A percentile compares a stretch with the other conserved stretches of the same genome.
phyloP scores from a whole-genome alignment of 2,113 vertebrate genomes.

The Cyphomyrus discorhynchus region DNA sequence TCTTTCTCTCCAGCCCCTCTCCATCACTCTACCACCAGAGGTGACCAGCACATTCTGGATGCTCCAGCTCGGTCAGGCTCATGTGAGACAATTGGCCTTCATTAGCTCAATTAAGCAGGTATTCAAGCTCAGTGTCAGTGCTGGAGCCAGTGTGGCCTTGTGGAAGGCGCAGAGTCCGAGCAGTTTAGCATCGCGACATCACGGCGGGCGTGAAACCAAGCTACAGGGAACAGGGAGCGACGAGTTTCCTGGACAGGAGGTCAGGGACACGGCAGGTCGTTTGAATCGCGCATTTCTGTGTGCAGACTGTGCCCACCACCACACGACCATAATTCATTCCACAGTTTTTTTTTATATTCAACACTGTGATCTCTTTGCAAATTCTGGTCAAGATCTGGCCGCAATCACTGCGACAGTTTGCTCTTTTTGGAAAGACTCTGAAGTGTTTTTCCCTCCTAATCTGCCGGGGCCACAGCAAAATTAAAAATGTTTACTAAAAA shows the following conservation, averaged over 20 bases:
- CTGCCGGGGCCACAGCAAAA: neutral
- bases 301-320: neutral
- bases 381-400: slow-evolving; percentile 1
- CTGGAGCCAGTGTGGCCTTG: neutral
- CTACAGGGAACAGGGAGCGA: neutral
- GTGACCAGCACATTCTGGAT: neutral
- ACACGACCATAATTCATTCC: neutral
- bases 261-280: neutral
- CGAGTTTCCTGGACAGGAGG: neutral
- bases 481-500: slow-evolving; percentile 3
- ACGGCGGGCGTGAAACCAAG: neutral
- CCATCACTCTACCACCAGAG: neutral
- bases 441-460: neutral
- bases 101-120: neutral
- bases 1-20: neutral
- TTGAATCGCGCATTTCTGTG: neutral
- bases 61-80: neutral
- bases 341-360: neutral
- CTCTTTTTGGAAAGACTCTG: neutral
- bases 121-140: neutral
- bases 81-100: neutral
- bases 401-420: neutral
- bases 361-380: neutral
- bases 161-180: neutral
- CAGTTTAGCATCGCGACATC: neutral